Evolutionary conservation across 2,797 vertebrate species (phyloP).

Genomic region (Notoglanidium macrostoma): DNA sequence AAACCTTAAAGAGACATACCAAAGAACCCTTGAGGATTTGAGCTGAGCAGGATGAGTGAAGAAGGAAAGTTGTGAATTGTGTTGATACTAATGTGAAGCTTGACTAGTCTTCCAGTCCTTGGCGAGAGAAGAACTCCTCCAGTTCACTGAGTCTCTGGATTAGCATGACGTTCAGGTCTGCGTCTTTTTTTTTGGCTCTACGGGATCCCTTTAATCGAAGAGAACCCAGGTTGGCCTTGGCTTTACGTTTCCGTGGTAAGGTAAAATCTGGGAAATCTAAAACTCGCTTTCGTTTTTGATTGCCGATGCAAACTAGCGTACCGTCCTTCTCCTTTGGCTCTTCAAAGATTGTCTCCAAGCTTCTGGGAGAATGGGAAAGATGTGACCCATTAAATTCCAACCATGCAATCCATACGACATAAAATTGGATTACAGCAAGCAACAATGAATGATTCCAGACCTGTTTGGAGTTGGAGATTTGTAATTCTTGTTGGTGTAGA

Average conservation of each 20-base stretch:
- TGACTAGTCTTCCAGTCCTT: conserved; percentile 72
- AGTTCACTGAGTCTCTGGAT: conserved; percentile 89
- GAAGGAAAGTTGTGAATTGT: conserved; percentile 1
- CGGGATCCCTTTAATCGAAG: conserved; percentile 75
- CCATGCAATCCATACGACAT: not conserved
- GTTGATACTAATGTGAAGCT: not conserved
- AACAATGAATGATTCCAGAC: conserved; percentile 64
- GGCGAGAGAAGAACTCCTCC: conserved; percentile 83
- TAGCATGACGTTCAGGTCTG: conserved; percentile 86
- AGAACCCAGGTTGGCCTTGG: conserved; percentile 65
- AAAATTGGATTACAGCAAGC: not conserved
- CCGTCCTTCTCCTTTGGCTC: conserved; percentile 93
- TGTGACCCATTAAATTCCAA: not conserved
- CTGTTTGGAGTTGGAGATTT: conserved; percentile 88
- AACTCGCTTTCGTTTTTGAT: conserved; percentile 89
- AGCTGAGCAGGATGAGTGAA: not conserved
- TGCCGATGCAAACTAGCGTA: conserved; percentile 84
- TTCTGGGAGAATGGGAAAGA: conserved; percentile 68
- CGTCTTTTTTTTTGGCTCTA: conserved; percentile 75
- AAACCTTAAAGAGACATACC: not conserved
- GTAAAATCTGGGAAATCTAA: conserved; percentile 94
- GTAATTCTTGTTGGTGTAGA: conserved; percentile 98
- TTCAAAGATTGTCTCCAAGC: conserved; percentile 95
- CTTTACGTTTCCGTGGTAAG: conserved; percentile 84
- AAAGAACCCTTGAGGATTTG: conserved; percentile 9